Conservation (phyloP, 2,888 invertebrate genomes). For the Stictocephala bisonia region DNA sequence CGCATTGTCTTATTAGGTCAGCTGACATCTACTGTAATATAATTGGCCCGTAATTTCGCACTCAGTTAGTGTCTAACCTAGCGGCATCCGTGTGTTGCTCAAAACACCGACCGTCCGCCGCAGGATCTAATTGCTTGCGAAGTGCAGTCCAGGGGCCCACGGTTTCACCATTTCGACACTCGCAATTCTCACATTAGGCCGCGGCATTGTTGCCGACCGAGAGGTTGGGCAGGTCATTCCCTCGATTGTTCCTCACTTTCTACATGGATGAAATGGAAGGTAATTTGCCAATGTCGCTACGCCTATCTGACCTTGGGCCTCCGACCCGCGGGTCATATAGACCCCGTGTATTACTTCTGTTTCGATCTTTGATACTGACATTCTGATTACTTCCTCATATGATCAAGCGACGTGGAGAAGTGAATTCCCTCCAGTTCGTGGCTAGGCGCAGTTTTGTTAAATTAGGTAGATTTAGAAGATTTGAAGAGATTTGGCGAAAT, state of each 20-base stretch:
- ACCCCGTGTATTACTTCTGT: too few species aligned
- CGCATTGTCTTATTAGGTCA: too few species aligned
- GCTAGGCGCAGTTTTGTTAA: too few species aligned
- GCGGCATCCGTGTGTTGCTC: constrained; percentile 6
- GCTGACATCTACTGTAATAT: not conserved
- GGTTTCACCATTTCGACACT: constrained; percentile 34
- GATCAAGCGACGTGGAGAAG: too few species aligned
- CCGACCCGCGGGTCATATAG: constrained; percentile 10
- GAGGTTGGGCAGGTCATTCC: not conserved
- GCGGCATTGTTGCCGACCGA: too few species aligned
- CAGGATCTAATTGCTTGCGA: constrained; percentile 6
- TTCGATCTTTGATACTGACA: too few species aligned
- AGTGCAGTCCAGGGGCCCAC: not conserved
- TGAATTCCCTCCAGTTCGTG: too few species aligned
- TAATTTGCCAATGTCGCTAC: constrained; percentile 8
- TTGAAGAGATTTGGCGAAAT: too few species aligned
- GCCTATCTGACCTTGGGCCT: constrained; percentile 5
- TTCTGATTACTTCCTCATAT: too few species aligned
- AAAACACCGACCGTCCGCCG: not conserved
- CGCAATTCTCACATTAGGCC: constrained; percentile 20
- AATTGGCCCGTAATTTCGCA: not conserved
- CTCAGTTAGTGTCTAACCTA: not conserved
- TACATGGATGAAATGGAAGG: not conserved
- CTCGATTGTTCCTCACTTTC: constrained; percentile 29
- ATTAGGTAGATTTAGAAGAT: too few species aligned